Evolutionary conservation across 2,797 vertebrate genomes (phyloP), one percentile per base, ranked within the genome.

Genomic region (Holocentrus rufus): DNA sequence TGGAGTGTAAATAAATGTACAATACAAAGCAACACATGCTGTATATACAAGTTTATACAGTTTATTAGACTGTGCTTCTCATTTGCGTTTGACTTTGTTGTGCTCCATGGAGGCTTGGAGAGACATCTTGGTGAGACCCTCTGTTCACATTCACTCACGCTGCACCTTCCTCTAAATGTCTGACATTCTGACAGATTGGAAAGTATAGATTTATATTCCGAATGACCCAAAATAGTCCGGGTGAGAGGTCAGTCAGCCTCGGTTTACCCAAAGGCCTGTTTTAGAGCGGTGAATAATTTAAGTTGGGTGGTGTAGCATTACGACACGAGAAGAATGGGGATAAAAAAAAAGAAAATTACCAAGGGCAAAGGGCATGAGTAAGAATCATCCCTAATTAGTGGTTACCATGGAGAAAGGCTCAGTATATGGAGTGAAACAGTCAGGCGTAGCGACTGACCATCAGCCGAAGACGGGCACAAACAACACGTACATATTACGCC

Each of bases 231-330:
- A 34, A 80, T 65, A 15, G 30, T 31, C 49, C 39, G 39, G 90
- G 88, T 92, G 72, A 92, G 77, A 90, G 90, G 90, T 93, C 85
- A 88, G 68, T 56, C 71, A 52, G 72, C 65, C 83, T 84, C 79
- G 70, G 20, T 80, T 71, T 76, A 81, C 83, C 88, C 77, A 88
- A 72, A 89, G 85, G 81, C 80, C 84, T 63, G 62, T 90, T 92
- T 91, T 80, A 80, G 76, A 84, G 79, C 80, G 60, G 79, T 93
- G 86, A 93, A 93, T 92, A 89, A 93, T 92, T 92, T 87, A 92
- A 87, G 82, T 58, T 72, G 44, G 63, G 52, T 25, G 81, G 87
- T 88, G 80, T 91, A 83, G 81, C 74, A 76, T 92, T 92, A 90
- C 90, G 83, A 70, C 76, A 62, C 55, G 42, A 66, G 60, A 49